Conservation (phyloP, 2,113 vertebrate species). For the Tragelaphus imberbis region DNA sequence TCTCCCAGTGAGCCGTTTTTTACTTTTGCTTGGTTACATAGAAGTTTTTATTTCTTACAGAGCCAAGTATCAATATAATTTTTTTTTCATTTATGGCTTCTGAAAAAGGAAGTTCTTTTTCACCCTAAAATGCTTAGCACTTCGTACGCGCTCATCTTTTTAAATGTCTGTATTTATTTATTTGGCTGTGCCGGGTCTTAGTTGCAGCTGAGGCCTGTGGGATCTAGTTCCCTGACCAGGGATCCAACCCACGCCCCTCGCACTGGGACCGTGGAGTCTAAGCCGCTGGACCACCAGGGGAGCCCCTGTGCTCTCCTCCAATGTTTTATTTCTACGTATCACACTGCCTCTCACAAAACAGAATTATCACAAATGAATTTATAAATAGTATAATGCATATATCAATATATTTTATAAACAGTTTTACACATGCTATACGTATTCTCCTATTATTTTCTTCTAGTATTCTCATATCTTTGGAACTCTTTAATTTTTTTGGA, state of each 20-base stretch:
- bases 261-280: fast-evolving
- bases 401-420: not conserved
- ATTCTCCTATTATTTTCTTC: not conserved
- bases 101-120: not conserved
- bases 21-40: not conserved
- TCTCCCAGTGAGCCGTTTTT: not conserved
- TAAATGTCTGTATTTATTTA: not conserved
- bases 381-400: not conserved
- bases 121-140: not conserved
- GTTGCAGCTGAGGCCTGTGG: not conserved
- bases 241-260: not conserved
- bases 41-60: not conserved
- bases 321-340: not conserved
- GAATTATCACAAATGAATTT: not conserved
- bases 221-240: not conserved
- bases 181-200: not conserved
- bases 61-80: not conserved
- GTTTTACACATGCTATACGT: not conserved
- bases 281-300: not conserved
- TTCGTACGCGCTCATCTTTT: not conserved
- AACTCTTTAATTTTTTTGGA: not conserved
- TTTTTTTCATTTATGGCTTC: not conserved
- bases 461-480: not conserved
- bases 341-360: not conserved
- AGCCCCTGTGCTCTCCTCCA: not conserved